Base-by-base conservation (phyloP, 2,888 invertebrate genomes). In the Lepetodrilus schrolli region DNA sequence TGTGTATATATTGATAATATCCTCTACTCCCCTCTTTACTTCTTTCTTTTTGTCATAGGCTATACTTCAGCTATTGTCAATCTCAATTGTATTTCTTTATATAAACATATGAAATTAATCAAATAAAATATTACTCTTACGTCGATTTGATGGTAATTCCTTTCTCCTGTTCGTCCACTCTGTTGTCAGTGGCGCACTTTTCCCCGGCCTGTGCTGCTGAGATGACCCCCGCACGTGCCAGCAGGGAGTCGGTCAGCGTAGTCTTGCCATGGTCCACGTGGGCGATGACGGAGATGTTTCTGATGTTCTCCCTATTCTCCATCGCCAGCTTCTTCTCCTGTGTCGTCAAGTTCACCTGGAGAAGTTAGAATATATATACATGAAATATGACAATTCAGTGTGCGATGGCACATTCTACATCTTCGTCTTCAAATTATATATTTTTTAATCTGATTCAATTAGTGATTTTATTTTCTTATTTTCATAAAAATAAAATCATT, bases 131-230 rank as follows among this genome's bases (percentile, higher is more conserved):
- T 30, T 10, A 7, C 23, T 93, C 96, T 94, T 92, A 97, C 96
- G 99, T 99, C 73, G 99, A 99, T 93, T 99, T 99, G 93, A 99
- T 99, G 91, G 99, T 99, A 92, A 99, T 99, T 92, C 99, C 99
- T 92, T 99, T 94, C 92, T 99, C 98, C 91, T 99, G 99, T 92
- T 99, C 99, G 92, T 99, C 99, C 92, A 99, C 98, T 81, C 99
- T 94, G 72, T 99, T 99, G 91, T 99, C 99, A 36, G 99, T 99
- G 92, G 99, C 99, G 82, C 99, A 94, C 50, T 98, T 98, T 92
- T 99, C 99, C 86, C 99, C 99, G 87, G 99, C 99, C 90, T 99
- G 97, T 80, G 98, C 95, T 83, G 95, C 95, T 88, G 99, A 98
- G 91, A 99, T 99, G 91, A 99, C 99, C 92, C 99, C 99, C 90